Evolutionary conservation across 2,797 vertebrate species (phyloP).

Genomic region (Molossus molossus): DNA sequence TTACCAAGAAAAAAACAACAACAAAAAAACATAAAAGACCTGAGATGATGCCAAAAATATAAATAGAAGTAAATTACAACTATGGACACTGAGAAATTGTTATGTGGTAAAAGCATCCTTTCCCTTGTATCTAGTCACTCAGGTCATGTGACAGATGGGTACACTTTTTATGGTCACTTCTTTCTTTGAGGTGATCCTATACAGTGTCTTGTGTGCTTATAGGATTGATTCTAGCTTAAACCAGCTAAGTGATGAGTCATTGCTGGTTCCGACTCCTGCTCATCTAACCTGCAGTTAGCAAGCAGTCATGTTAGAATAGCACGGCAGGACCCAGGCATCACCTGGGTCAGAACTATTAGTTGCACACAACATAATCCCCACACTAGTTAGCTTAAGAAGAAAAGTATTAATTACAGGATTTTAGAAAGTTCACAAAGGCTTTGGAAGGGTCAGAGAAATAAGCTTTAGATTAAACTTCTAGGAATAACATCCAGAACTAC

Average conservation of each 20-base stretch:
- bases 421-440: not conserved
- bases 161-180: not conserved
- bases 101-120: not conserved
- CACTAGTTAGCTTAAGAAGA: not conserved
- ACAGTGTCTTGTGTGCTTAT: not conserved
- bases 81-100: not conserved
- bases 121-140: not conserved
- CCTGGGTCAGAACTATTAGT: not conserved
- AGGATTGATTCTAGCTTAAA: not conserved
- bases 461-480: not conserved
- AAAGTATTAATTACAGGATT: conserved; percentile 17
- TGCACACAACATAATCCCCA: not conserved
- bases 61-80: conserved; percentile 31
- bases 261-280: conserved; percentile 12
- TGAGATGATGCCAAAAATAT: not conserved
- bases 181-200: not conserved
- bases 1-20: not conserved
- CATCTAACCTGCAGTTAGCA: conserved; percentile 2
- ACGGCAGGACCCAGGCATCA: not conserved
- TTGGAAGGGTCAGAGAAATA: not conserved
- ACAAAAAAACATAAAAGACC: not conserved
- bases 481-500: not conserved
- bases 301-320: not conserved
- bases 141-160: not conserved
- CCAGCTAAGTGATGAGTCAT: not conserved